Evolutionary conservation across 2,888 invertebrate species (phyloP).

Genomic region (Eupithecia insigniata): DNA sequence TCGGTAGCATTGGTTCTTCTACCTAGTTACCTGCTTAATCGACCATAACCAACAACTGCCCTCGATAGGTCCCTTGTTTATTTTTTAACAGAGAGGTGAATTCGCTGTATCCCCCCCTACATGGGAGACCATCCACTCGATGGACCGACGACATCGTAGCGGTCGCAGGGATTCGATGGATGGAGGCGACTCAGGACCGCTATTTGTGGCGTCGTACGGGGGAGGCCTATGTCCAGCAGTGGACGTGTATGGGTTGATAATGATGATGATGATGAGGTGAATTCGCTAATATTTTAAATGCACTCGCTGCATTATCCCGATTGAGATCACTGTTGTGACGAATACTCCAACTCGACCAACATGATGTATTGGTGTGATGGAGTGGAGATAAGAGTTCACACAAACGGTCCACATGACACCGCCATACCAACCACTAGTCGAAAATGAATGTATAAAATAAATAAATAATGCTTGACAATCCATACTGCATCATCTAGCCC

Average conservation of each 20-base stretch:
- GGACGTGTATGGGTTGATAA: too few relatives aligned
- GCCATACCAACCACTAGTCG: neutral
- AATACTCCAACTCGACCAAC: conserved; percentile 77
- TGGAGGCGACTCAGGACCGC: too few relatives aligned
- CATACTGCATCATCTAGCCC: too few relatives aligned
- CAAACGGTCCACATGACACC: conserved; percentile 1
- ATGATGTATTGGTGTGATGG: conserved; percentile 79
- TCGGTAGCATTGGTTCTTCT: too few relatives aligned
- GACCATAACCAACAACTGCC: neutral
- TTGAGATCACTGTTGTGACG: conserved; percentile 67
- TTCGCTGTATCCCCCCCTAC: too few relatives aligned
- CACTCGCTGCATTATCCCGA: conserved; percentile 69
- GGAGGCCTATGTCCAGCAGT: too few relatives aligned
- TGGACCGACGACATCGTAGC: too few relatives aligned
- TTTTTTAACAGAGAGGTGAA: conserved; percentile 48
- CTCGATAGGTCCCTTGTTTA: neutral
- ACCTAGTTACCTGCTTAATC: neutral
- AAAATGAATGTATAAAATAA: neutral
- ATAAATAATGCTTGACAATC: too few relatives aligned
- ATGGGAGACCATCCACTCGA: too few relatives aligned
- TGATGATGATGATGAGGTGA: too few relatives aligned
- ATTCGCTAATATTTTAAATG: conserved; percentile 64
- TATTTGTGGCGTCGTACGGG: too few relatives aligned
- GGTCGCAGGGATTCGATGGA: too few relatives aligned
- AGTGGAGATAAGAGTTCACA: conserved; percentile 62